phyloP scores from a whole-genome alignment of 2,113 vertebrate species.

The Vicugna pacos region DNA sequence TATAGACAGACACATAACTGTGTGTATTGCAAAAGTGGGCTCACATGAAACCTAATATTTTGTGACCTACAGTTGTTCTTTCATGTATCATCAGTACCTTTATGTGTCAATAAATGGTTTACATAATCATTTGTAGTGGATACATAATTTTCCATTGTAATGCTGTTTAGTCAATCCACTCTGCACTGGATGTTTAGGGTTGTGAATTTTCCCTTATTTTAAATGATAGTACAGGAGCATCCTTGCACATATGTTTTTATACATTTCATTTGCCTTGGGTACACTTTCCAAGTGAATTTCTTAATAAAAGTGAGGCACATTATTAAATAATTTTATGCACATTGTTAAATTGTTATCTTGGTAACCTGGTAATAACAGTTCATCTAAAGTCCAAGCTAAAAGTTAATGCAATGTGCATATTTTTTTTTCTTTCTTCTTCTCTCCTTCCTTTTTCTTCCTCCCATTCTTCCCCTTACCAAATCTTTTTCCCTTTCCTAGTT shows the following conservation, averaged over 20 bases:
- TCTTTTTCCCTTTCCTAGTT: background rate
- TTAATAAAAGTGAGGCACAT: background rate
- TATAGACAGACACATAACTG: background rate
- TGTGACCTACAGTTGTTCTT: background rate
- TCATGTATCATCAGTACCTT: background rate
- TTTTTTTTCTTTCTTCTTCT: background rate
- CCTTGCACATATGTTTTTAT: background rate
- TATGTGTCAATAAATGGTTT: background rate
- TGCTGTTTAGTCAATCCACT: background rate
- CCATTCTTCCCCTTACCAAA: background rate
- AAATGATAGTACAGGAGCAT: background rate
- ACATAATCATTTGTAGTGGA: background rate
- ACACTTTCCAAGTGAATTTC: background rate
- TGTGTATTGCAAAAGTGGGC: background rate
- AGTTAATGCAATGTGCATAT: too few species aligned
- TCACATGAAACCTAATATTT: background rate
- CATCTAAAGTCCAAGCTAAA: background rate
- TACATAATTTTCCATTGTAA: background rate
- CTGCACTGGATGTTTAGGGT: background rate
- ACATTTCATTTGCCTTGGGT: background rate
- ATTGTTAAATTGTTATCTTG: background rate
- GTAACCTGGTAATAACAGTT: background rate
- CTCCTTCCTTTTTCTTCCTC: background rate
- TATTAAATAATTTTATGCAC: background rate
- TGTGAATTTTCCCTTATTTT: background rate